Conservation (phyloP, 2,113 vertebrate genomes). For the Caracal caracal region DNA sequence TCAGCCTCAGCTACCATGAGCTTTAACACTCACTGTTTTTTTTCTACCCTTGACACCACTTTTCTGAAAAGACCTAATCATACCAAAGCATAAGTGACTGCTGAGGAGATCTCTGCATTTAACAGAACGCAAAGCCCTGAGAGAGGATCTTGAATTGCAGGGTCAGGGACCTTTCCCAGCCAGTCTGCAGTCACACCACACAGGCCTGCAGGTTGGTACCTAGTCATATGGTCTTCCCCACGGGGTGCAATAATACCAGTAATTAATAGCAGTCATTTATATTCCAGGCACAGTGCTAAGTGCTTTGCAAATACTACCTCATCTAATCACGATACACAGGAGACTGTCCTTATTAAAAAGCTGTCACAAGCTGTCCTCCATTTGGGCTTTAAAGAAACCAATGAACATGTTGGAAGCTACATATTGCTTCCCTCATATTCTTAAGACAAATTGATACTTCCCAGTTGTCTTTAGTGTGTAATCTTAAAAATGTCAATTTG, state of each 20-base stretch:
- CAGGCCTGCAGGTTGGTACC: neutral
- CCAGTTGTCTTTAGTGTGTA: neutral
- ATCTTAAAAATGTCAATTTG: constrained; percentile 4
- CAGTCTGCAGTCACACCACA: neutral
- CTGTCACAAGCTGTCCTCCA: neutral
- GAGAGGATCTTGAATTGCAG: neutral
- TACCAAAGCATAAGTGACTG: neutral
- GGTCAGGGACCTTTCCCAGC: neutral
- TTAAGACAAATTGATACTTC: constrained; percentile 4
- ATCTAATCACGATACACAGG: neutral
- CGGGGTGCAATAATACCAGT: neutral
- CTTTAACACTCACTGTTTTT: neutral
- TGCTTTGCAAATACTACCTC: neutral
- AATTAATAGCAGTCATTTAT: neutral
- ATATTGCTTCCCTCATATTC: neutral
- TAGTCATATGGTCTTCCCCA: neutral
- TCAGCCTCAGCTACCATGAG: neutral
- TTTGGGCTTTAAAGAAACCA: constrained; percentile 25
- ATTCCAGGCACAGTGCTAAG: neutral
- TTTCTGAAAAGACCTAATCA: neutral
- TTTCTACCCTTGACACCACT: neutral
- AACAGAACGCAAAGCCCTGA: neutral
- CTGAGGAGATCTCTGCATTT: neutral
- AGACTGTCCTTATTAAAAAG: neutral
- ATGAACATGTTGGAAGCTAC: neutral